Evolutionary conservation across 1,140 invertebrate species (phyloP).

Genomic region (Mactra quadrangularis): DNA sequence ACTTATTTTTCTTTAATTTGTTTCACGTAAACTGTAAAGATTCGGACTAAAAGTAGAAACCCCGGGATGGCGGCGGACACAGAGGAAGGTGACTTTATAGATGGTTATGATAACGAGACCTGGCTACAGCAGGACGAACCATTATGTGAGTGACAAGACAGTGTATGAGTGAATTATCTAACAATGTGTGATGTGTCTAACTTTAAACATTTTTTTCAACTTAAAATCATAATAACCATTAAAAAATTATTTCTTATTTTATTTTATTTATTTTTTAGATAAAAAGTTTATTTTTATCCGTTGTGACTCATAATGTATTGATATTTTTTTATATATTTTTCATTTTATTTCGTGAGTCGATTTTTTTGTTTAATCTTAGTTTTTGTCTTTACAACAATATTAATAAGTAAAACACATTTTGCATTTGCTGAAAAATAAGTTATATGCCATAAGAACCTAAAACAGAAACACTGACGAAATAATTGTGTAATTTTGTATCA

Average conservation of each 20-base stretch:
- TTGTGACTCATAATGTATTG: too few species aligned
- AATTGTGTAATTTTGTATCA: too few species aligned
- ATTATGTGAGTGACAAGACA: too few species aligned
- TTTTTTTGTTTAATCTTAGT: too few species aligned
- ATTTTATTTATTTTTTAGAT: not conserved
- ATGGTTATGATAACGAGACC: constrained; percentile 25
- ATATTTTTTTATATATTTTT: too few species aligned
- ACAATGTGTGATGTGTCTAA: constrained; percentile 9
- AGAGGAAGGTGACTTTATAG: constrained; percentile 8
- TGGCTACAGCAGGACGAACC: constrained; percentile 39
- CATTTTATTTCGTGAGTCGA: too few species aligned
- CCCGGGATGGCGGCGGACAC: constrained; percentile 31
- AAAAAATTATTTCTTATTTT: not conserved
- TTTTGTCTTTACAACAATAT: too few species aligned
- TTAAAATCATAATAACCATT: constrained; percentile 4
- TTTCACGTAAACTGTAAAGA: constrained; percentile 1
- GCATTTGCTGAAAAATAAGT: too few species aligned
- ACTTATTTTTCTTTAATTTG: not conserved
- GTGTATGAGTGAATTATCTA: constrained; percentile 15
- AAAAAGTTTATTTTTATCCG: constrained; percentile 3
- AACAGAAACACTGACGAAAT: too few species aligned
- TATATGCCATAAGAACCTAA: too few species aligned
- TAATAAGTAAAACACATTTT: too few species aligned
- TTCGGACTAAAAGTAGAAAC: constrained; percentile 45
- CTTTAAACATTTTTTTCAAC: not conserved